Base-by-base conservation (phyloP, 2,888 invertebrate genomes). In the Pelosia muscerda region DNA sequence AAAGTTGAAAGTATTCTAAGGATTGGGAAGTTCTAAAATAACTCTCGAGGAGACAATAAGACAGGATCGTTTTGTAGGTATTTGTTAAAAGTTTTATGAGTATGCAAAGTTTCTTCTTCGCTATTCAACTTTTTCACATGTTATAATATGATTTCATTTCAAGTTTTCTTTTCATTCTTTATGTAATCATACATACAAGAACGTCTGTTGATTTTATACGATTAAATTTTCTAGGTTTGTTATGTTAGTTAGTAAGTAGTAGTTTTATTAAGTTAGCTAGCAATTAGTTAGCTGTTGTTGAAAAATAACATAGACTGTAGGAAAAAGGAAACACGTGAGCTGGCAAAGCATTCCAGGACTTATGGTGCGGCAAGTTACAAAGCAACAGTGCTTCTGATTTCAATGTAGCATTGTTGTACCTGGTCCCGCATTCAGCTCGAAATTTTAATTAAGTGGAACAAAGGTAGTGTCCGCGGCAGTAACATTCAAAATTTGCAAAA, bases 1-100 rank as follows among this genome's bases (percentile, higher is more conserved):
- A 92, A 92, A 92, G 91, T 92, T 92, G 86, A 88, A 90, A 91
- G 88, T 86, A 87, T 85, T 82, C 85, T 77, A 80, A 87, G 88
- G 87, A 90, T 90, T 90, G 89, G 85, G 89, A 91, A 90, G 86
- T 91, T 90, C 79, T 77, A 81, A 86, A 86, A 88, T 89, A 89
- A 88, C 86, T 90, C 86, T 85, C 84, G 69, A 75, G 79, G 76
- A 88, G 83, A 85, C 88, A 87, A 87, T 86, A 88, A 86, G 84
- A 90, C 85, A 84, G 76, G 79, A 85, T 78, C 85, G 84, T 87
- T 88, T 88, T 87, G 86, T 84, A 84, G 81, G 85, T 85, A 88
- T 91, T 89, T 91, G 87, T 88, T 87, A 82, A 85, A 89, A 89
- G 84, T 88, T 86, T 75, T 77, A 72, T 72, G 74, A 74, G 77